These are phyloP conservation scores for Chascanopsetta lugubris DNA, from an alignment of 2,113 vertebrate genomes.

Conservation along the genomic window DNA sequence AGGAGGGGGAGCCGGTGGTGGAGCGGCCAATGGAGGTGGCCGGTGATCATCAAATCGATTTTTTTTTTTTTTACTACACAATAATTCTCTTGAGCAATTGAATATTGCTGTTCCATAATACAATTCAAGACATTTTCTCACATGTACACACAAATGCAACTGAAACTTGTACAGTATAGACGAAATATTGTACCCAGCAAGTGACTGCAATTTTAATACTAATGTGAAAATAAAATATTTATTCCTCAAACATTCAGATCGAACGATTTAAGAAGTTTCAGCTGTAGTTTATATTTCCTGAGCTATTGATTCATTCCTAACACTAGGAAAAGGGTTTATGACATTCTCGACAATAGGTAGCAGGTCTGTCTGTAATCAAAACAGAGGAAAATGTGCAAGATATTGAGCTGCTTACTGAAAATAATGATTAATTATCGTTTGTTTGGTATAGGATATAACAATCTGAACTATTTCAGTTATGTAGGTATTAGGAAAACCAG, in stretches of 20 bases:
- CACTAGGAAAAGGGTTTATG: not conserved
- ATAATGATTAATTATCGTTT: not conserved
- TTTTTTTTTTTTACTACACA: slow-evolving; percentile 9
- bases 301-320: slow-evolving; percentile 8
- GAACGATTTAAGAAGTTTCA: not conserved
- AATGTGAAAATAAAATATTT: slow-evolving; percentile 78
- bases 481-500: no score
- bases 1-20: slow-evolving; percentile 84
- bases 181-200: slow-evolving; percentile 25
- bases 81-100: slow-evolving; percentile 16
- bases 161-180: slow-evolving; percentile 27
- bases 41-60: slow-evolving; percentile 63
- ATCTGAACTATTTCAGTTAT: no score
- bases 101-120: slow-evolving; percentile 66
- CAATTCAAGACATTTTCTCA: slow-evolving; percentile 42
- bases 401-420: not conserved
- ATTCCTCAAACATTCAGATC: slow-evolving; percentile 49
- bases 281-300: not conserved
- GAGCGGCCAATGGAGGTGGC: slow-evolving; percentile 81
- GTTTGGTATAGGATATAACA: no score
- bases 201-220: slow-evolving; percentile 67
- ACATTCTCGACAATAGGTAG: not conserved
- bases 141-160: not conserved
- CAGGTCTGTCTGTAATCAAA: not conserved
- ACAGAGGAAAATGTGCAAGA: not conserved